These are phyloP conservation scores for Papilio dardanus DNA, from an alignment of 1,140 invertebrate genomes.

Conservation along the genomic window DNA sequence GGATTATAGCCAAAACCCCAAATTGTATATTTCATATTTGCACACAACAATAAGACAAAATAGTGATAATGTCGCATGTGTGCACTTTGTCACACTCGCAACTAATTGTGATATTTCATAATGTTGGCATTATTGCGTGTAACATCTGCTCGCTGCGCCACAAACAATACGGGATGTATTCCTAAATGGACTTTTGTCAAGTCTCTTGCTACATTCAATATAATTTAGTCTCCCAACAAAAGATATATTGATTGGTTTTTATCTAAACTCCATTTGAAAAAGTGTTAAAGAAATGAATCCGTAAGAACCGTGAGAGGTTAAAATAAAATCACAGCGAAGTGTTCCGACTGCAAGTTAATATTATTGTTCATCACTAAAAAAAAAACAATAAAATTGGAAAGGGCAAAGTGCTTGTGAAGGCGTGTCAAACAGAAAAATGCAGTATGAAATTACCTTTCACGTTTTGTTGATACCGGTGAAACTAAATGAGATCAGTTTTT, in stretches of 20 bases:
- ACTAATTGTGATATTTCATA: slow-evolving; percentile 81
- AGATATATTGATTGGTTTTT: slow-evolving; percentile 37
- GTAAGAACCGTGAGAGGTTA: slow-evolving; percentile 34
- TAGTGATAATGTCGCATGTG: slow-evolving; percentile 80
- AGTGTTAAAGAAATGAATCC: slow-evolving; percentile 32
- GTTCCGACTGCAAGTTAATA: slow-evolving; percentile 34
- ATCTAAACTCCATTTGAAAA: slow-evolving; percentile 32
- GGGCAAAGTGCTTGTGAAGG: slow-evolving; percentile 69
- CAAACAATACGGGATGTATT: slow-evolving; percentile 13
- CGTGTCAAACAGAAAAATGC: slow-evolving; percentile 75
- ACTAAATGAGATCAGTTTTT: slow-evolving; percentile 77
- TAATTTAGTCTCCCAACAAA: slow-evolving; percentile 33
- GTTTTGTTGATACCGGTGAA: slow-evolving; percentile 69
- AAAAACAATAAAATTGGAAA: slow-evolving; percentile 71
- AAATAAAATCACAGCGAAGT: slow-evolving; percentile 34
- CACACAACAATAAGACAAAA: slow-evolving; percentile 77
- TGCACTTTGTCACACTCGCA: slow-evolving; percentile 74
- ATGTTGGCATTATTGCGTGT: slow-evolving; percentile 67
- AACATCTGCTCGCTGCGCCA: slow-evolving; percentile 68
- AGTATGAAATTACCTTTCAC: slow-evolving; percentile 80
- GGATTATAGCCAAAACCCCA: slow-evolving; percentile 80
- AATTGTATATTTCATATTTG: slow-evolving; percentile 80
- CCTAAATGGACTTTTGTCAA: slow-evolving; percentile 22
- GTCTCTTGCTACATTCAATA: slow-evolving; percentile 9
- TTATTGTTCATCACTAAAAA: slow-evolving; percentile 43